phyloP scores from a whole-genome alignment of 2,797 vertebrate genomes.

The Sarcophilus harrisii region DNA sequence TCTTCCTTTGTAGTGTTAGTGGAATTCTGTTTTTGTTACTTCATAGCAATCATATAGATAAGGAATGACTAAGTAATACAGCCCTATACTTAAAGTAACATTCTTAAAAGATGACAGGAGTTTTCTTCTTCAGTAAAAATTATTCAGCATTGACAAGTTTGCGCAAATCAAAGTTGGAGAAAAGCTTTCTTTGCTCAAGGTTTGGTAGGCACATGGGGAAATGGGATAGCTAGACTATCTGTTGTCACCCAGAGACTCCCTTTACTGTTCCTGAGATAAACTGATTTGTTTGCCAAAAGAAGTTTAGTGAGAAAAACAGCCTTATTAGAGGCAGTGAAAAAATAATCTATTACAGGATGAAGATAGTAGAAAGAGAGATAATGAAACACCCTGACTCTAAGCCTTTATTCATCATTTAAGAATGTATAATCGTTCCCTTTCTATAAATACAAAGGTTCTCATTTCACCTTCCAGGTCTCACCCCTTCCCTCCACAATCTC shows the following conservation, averaged over 20 bases:
- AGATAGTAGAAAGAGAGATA: constrained; percentile 55
- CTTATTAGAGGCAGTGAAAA: constrained; percentile 57
- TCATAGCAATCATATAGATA: not conserved
- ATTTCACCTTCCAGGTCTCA: not conserved
- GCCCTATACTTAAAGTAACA: not conserved
- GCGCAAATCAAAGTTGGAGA: not conserved
- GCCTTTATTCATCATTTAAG: constrained; percentile 10
- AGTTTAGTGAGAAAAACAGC: constrained; percentile 38
- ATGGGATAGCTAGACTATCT: not conserved
- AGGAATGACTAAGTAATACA: not conserved
- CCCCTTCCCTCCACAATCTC: constrained; percentile 4
- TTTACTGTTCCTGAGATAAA: constrained; percentile 49
- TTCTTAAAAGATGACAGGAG: constrained; percentile 30
- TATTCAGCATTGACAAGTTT: not conserved
- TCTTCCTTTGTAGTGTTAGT: not conserved
- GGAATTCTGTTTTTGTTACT: not conserved
- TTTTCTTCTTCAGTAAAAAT: not conserved
- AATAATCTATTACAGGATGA: constrained; percentile 42
- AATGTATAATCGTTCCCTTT: constrained; percentile 19
- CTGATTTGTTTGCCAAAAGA: constrained; percentile 32
- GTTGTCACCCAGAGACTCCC: not conserved
- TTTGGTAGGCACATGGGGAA: not conserved
- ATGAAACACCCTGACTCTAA: not conserved
- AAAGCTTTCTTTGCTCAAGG: not conserved
- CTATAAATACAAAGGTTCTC: constrained; percentile 4